Evolutionary conservation across 2,888 invertebrate species (phyloP).

Genomic region (Leptinotarsa juncta): DNA sequence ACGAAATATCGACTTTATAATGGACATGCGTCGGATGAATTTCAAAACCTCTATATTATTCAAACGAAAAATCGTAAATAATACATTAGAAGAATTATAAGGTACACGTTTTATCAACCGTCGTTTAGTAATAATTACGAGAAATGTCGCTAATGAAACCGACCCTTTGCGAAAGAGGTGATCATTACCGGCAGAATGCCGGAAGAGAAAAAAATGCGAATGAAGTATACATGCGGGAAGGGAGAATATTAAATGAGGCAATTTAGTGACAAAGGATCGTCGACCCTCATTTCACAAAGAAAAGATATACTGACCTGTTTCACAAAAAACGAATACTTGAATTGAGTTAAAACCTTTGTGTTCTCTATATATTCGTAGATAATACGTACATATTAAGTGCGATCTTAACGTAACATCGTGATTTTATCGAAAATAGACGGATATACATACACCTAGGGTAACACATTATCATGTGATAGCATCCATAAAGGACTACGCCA

Average conservation of each 20-base stretch:
- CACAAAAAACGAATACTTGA: background rate
- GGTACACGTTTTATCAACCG: conserved; percentile 1
- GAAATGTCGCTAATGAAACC: conserved; percentile 7
- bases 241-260: conserved; percentile 4
- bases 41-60: background rate
- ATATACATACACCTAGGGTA: too few relatives aligned
- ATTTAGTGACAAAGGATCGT: conserved; percentile 8
- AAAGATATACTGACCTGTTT: conserved; percentile 1
- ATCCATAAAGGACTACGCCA: too few relatives aligned
- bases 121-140: background rate
- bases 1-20: conserved; percentile 1
- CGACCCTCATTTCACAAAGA: background rate
- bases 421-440: too few relatives aligned
- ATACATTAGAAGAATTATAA: conserved; percentile 6
- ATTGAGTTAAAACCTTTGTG: background rate
- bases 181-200: conserved; percentile 1
- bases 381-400: too few relatives aligned
- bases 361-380: too few relatives aligned
- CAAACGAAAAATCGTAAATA: background rate
- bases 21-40: background rate
- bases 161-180: background rate
- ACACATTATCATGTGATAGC: too few relatives aligned
- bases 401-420: too few relatives aligned
- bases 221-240: background rate
- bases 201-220: background rate